Conservation (phyloP, 2,888 invertebrate genomes). For the Ethmia dodecea region DNA sequence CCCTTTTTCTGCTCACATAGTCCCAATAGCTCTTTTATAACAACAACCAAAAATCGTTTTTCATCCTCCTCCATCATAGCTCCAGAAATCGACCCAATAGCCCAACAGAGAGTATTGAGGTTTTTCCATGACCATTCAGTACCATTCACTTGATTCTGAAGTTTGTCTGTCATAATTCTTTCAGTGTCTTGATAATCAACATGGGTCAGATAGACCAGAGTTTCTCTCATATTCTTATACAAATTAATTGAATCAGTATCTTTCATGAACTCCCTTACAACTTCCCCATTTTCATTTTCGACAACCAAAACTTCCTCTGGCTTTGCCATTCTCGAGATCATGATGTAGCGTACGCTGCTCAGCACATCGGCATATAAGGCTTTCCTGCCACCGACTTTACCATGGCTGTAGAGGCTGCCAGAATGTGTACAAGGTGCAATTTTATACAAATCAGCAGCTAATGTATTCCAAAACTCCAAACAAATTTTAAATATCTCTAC, state of each 20-base stretch:
- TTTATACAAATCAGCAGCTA: slow-evolving; percentile 95
- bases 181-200: slow-evolving; percentile 98
- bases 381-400: slow-evolving; percentile 77
- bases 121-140: slow-evolving; percentile 99
- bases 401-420: slow-evolving; percentile 52
- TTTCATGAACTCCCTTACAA: slow-evolving; percentile 99
- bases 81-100: slow-evolving; percentile 99
- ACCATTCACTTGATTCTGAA: slow-evolving; percentile 98
- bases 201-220: slow-evolving; percentile 98
- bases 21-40: slow-evolving; percentile 97
- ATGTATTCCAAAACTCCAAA: slow-evolving; percentile 98
- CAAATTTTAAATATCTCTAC: slow-evolving; percentile 99
- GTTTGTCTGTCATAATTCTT: slow-evolving; percentile 98
- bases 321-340: slow-evolving; percentile 99
- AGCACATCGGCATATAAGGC: slow-evolving; percentile 88
- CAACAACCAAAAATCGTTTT: slow-evolving; percentile 98
- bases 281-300: slow-evolving; percentile 99
- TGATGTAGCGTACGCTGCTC: slow-evolving; percentile 94
- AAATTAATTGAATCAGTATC: slow-evolving; percentile 99
- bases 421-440: slow-evolving; percentile 84
- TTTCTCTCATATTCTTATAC: slow-evolving; percentile 99
- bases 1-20: slow-evolving; percentile 98
- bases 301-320: slow-evolving; percentile 99
- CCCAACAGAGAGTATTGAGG: slow-evolving; percentile 99
- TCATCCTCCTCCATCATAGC: slow-evolving; percentile 99